Base-by-base conservation (phyloP, 2,113 vertebrate species). In the Crocuta crocuta region DNA sequence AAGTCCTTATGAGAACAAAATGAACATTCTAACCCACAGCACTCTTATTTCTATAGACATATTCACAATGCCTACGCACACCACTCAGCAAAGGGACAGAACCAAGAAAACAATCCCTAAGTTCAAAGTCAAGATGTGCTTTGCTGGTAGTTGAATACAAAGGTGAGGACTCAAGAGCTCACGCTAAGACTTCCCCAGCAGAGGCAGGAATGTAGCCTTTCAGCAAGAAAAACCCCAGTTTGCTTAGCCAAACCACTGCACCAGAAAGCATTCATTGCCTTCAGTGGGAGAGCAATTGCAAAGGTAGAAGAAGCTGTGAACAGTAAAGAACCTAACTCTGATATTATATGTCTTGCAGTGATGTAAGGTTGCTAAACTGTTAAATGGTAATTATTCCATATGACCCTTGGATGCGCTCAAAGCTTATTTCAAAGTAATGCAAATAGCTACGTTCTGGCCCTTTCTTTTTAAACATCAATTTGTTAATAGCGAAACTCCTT, bases 381-480 rank as follows among this genome's bases (percentile, higher is more conserved):
- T 96, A n/a, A 78, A 81, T 21, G 58, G 11, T 63, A n/a, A 76
- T 43, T 80, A 50, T 55, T 48, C 11, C 45, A 1, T 7, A n/a
- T 3, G 66, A 68, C 12, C 45, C 58, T 33, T 88, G 82, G 35
- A 68, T 35, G 48, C 28, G n/a, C 7, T 39, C 70, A 68, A 97
- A 82, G 63, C 35, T 95, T 79, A 66, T 53, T 89, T 33, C 79
- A 48, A 13, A 17, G 15, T 33, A 43, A 93, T 63, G 35, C 19
- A 53, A 78, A 89, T 0, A 92, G 73, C 21, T 70, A 84, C 28
- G 65, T 39, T 70, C 50, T 80, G 63, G 35, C 7, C 19, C 26
- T 15, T 68, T 58, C n/a, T 91, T 84, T 83, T 85, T 83, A 95
- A 89, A 86, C 17, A 55, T 43, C 50, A 70, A 58, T 23, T 33